These are phyloP conservation scores for Lottia scabra DNA, from an alignment of 2,888 invertebrate species.

Conservation along the genomic window DNA sequence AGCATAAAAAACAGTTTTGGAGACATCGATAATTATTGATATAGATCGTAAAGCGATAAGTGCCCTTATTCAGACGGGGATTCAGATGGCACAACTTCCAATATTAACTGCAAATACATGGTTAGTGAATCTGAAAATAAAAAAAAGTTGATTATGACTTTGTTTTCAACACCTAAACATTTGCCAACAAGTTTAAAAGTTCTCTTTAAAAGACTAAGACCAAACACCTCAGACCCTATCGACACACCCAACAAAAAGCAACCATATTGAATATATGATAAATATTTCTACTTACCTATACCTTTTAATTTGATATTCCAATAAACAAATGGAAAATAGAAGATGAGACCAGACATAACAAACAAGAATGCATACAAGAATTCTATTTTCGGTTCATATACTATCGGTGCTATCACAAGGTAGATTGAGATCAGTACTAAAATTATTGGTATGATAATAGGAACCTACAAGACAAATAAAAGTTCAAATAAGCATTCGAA, in stretches of 20 bases:
- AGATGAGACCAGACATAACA: slow-evolving; percentile 87
- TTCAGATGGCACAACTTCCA: slow-evolving; percentile 40
- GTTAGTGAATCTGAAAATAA: slow-evolving; percentile 42
- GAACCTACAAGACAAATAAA: slow-evolving; percentile 40
- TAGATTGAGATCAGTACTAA: slow-evolving; percentile 91
- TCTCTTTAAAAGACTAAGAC: too few species aligned
- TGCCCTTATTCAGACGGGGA: background rate
- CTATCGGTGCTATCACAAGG: slow-evolving; percentile 92
- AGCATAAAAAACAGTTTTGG: too few species aligned
- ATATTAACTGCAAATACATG: slow-evolving; percentile 38
- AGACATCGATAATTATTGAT: too few species aligned
- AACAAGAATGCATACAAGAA: slow-evolving; percentile 92
- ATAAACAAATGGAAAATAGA: slow-evolving; percentile 94
- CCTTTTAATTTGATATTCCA: slow-evolving; percentile 70
- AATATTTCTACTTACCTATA: slow-evolving; percentile 13
- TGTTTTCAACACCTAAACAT: too few species aligned
- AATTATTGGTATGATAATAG: slow-evolving; percentile 86
- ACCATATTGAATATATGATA: too few species aligned
- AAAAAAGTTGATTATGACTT: too few species aligned
- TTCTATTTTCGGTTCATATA: slow-evolving; percentile 92
- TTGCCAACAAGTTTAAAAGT: too few species aligned
- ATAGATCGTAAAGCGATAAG: too few species aligned
- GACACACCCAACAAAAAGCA: too few species aligned
- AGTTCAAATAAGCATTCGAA: too few species aligned
- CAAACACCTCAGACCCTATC: too few species aligned